These are phyloP conservation scores for Scomber japonicus DNA, from an alignment of 2,113 vertebrate species.

Conservation along the genomic window DNA sequence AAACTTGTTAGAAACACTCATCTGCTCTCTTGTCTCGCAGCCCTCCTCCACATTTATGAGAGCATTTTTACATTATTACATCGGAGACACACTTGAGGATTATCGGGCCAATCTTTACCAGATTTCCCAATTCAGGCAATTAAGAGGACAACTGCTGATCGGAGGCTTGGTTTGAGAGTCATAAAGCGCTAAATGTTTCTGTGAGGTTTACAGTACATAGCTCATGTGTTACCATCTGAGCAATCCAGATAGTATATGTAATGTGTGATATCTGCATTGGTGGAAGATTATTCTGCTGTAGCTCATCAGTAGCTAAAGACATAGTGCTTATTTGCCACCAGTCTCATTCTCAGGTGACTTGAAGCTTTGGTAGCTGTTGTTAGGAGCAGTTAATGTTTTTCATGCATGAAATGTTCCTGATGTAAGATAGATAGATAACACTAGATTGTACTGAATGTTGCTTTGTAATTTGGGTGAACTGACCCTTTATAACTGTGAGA, in stretches of 20 bases:
- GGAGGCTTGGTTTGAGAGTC: background rate
- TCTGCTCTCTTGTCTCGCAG: constrained; percentile 7
- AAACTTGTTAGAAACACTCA: constrained; percentile 39
- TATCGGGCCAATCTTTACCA: constrained; percentile 34
- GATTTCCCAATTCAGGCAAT: constrained; percentile 51
- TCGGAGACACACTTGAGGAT: constrained; percentile 39
- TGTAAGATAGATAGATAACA: no score
- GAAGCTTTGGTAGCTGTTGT: no score
- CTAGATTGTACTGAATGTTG: no score
- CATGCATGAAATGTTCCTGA: no score
- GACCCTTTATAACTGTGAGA: background rate
- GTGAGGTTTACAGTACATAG: constrained; percentile 4
- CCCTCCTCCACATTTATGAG: constrained; percentile 23
- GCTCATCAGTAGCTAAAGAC: no score
- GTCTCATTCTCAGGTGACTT: no score
- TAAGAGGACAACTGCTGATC: constrained; percentile 20
- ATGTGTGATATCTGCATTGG: background rate
- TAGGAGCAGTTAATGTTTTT: no score
- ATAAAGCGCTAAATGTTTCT: constrained; percentile 10
- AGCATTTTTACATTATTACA: constrained; percentile 40
- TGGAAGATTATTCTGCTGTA: background rate
- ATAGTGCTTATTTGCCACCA: no score
- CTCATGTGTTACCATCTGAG: constrained; percentile 29
- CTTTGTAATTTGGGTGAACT: background rate
- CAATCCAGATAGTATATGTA: background rate